Percentiles rank a stretch among this genome's conserved stretches.
Evolutionary conservation across 2,888 invertebrate species (phyloP).

Genomic region (Andrena chrysosceles): DNA sequence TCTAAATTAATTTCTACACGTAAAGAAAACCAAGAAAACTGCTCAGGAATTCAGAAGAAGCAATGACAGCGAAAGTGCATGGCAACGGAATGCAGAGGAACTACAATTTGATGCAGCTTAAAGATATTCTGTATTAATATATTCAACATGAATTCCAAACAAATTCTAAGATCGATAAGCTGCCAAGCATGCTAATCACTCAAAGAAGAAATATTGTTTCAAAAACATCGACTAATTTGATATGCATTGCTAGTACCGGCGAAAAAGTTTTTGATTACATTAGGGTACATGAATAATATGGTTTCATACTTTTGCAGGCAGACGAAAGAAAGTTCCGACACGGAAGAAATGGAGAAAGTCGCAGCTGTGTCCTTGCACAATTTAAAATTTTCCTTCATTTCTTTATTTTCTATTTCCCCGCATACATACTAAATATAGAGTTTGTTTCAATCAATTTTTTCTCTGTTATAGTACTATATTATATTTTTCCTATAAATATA

Average conservation of each 20-base stretch:
- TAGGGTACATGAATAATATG: not conserved
- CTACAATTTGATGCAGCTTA: not conserved
- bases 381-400: not conserved
- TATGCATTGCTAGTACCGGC: not conserved
- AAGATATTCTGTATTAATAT: not conserved
- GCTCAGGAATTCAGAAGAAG: not conserved
- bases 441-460: not conserved
- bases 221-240: not conserved
- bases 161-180: not conserved
- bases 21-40: too few species aligned
- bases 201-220: not conserved
- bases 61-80: constrained; percentile 4
- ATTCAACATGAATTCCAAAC: not conserved
- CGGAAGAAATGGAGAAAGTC: constrained; percentile 12
- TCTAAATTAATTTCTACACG: too few species aligned
- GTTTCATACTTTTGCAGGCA: not conserved
- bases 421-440: too few species aligned
- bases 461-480: too few species aligned
- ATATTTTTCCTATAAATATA: not conserved
- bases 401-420: not conserved
- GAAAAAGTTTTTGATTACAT: not conserved
- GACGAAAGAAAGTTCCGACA: not conserved
- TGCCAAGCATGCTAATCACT: not conserved
- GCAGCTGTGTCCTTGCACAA: not conserved
- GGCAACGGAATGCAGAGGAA: not conserved